These are phyloP conservation scores for Pterostichus niger DNA, from an alignment of 2,888 invertebrate genomes.

Conservation along the genomic window DNA sequence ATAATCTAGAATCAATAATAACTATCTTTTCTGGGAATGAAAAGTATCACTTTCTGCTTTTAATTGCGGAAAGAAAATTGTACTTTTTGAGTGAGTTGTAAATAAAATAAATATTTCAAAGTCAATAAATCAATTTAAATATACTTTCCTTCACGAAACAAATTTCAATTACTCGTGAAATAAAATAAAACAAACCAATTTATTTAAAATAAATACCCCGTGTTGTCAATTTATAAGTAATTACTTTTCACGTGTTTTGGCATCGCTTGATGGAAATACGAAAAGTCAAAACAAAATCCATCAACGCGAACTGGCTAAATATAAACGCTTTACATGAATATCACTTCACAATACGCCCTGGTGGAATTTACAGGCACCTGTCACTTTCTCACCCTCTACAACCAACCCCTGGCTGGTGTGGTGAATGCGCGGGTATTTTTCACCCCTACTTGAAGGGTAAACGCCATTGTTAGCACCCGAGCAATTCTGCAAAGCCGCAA, in stretches of 20 bases:
- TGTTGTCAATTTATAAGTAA: not conserved
- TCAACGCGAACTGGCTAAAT: not conserved
- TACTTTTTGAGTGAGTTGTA: no score
- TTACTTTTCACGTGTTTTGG: not conserved
- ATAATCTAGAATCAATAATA: no score
- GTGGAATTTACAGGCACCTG: not conserved
- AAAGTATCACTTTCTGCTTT: no score
- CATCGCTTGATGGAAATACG: not conserved
- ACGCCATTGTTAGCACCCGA: conserved; percentile 6
- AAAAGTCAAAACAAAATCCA: not conserved
- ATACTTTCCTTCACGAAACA: no score
- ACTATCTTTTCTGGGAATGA: no score
- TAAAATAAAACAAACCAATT: not conserved
- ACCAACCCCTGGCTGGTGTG: not conserved
- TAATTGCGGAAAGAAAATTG: no score
- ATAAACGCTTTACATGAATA: not conserved
- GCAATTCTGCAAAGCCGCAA: conserved; percentile 10
- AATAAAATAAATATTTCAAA: no score
- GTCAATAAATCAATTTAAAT: no score
- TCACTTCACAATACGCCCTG: not conserved
- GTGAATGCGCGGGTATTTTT: not conserved
- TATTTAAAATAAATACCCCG: not conserved
- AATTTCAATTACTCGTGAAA: no score
- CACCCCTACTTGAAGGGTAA: conserved; percentile 1
- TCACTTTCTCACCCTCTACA: not conserved